These are phyloP conservation scores for Tetragonisca angustula DNA, from an alignment of 2,888 invertebrate species.

Conservation along the genomic window DNA sequence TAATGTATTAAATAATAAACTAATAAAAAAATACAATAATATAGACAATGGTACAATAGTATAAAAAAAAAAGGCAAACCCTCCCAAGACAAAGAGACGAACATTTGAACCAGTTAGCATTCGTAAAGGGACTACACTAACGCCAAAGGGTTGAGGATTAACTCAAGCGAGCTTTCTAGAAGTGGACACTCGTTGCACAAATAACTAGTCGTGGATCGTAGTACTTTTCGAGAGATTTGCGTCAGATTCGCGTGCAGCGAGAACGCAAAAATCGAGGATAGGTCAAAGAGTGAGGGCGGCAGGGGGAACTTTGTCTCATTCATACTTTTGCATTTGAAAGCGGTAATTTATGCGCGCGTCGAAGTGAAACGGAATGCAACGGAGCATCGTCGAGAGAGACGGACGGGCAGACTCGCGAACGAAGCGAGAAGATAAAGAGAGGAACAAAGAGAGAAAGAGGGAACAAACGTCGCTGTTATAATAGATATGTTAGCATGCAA, in stretches of 20 bases:
- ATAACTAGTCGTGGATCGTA: too few relatives aligned
- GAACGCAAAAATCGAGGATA: not conserved
- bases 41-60: too few relatives aligned
- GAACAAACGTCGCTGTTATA: conserved; percentile 76
- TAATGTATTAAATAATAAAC: too few relatives aligned
- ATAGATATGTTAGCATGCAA: conserved; percentile 80
- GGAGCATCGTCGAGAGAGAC: conserved; percentile 9
- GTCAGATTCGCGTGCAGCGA: not conserved
- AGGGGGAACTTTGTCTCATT: conserved; percentile 86
- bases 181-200: too few relatives aligned
- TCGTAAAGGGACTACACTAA: too few relatives aligned
- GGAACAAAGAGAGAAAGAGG: conserved; percentile 68
- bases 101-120: too few relatives aligned
- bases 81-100: too few relatives aligned
- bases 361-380: conserved; percentile 71
- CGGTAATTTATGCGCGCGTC: conserved; percentile 84
- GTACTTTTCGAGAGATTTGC: not conserved
- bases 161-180: too few relatives aligned
- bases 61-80: too few relatives aligned
- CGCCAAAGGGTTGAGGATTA: too few relatives aligned
- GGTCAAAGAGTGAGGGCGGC: conserved; percentile 45
- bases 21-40: too few relatives aligned
- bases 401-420: not conserved
- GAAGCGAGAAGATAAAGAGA: conserved; percentile 31
- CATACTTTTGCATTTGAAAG: conserved; percentile 87